phyloP scores from a whole-genome alignment of 2,113 vertebrate genomes.

The Ivindomyrus marchei region DNA sequence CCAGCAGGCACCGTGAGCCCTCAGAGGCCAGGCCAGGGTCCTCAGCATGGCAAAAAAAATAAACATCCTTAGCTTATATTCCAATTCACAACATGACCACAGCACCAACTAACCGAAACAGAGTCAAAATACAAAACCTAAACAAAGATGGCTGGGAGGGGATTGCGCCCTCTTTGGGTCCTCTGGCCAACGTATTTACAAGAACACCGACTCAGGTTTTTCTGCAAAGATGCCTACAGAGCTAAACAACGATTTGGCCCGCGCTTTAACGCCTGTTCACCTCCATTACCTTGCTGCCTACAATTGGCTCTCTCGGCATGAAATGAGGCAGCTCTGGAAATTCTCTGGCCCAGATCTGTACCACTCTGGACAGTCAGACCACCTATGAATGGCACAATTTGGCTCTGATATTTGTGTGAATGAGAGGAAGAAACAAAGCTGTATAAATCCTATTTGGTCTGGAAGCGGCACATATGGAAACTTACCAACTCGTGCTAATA shows the following conservation, averaged over 20 bases:
- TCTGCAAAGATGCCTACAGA: background rate
- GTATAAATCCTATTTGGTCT: conserved; percentile 72
- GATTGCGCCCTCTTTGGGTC: background rate
- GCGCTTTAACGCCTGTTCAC: background rate
- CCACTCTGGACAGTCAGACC: background rate
- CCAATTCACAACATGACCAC: background rate
- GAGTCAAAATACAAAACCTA: background rate
- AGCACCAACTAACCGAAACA: background rate
- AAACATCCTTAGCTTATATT: background rate
- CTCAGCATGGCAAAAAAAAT: background rate
- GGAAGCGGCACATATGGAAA: conserved; percentile 68
- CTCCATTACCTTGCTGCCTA: background rate
- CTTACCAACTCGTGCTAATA: conserved; percentile 72
- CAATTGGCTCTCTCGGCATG: background rate
- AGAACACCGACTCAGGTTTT: background rate
- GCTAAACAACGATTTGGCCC: background rate
- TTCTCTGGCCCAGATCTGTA: background rate
- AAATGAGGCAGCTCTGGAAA: background rate
- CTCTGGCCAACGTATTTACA: background rate
- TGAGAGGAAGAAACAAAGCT: conserved; percentile 63
- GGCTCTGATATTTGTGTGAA: conserved; percentile 45
- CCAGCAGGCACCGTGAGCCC: background rate
- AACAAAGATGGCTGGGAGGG: background rate
- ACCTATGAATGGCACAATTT: conserved; percentile 12
- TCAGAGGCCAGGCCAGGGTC: background rate